Conservation (phyloP, 1,140 invertebrate species). For the Drosophila santomea region DNA sequence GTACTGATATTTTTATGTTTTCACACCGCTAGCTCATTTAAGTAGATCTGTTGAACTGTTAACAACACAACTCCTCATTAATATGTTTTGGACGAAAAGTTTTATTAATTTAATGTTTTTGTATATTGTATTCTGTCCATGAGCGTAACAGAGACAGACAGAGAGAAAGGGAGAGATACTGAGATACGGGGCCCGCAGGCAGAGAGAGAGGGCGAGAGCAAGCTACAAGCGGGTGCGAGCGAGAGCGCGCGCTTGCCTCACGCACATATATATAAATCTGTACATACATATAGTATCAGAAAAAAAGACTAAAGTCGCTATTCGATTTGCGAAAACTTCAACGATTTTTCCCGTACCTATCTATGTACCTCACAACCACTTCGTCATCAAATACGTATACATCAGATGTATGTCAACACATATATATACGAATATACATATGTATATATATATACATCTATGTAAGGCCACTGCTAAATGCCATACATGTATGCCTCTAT, state of each 20-base stretch:
- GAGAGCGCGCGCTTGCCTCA: constrained; percentile 48
- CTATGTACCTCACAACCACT: constrained; percentile 41
- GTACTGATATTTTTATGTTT: background rate
- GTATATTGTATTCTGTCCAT: constrained; percentile 76
- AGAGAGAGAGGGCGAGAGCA: constrained; percentile 40
- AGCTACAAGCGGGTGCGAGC: constrained; percentile 39
- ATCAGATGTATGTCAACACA: constrained; percentile 54
- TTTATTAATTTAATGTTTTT: constrained; percentile 83
- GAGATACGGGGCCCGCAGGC: constrained; percentile 65
- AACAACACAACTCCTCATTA: constrained; percentile 40
- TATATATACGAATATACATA: constrained; percentile 28
- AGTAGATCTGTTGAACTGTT: constrained; percentile 72
- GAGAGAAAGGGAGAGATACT: constrained; percentile 75
- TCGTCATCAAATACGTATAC: constrained; percentile 48
- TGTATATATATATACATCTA: constrained; percentile 35
- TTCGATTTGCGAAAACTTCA: constrained; percentile 26
- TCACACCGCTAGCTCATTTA: background rate
- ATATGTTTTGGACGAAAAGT: constrained; percentile 74
- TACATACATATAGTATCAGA: constrained; percentile 56
- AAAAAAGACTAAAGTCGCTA: constrained; percentile 8
- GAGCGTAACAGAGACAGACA: constrained; percentile 69
- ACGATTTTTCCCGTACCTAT: constrained; percentile 33
- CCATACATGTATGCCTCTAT: constrained; percentile 25
- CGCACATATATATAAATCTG: constrained; percentile 22
- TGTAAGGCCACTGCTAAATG: constrained; percentile 13